phyloP scores from a whole-genome alignment of 2,888 invertebrate genomes.

The Dryobotodes eremita region DNA sequence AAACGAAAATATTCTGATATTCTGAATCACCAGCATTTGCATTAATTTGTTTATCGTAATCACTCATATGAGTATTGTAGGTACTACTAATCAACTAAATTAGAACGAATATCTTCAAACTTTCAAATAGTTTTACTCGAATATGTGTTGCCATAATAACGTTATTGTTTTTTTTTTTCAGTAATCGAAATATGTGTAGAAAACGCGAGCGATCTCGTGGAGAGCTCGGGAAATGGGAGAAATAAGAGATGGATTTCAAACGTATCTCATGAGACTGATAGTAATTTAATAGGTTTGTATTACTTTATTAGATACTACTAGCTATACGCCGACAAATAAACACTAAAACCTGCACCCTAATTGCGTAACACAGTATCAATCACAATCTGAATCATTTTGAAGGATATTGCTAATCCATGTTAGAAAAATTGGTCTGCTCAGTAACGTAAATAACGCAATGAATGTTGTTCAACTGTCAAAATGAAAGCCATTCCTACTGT shows the following conservation, averaged over 20 bases:
- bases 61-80: background rate
- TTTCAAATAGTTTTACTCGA: background rate
- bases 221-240: constrained; percentile 82
- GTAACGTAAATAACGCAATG: no score
- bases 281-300: constrained; percentile 80
- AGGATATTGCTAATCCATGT: no score
- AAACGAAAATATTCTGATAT: background rate
- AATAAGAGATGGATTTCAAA: constrained; percentile 79
- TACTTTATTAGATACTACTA: background rate
- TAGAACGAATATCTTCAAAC: background rate
- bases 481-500: no score
- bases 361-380: no score
- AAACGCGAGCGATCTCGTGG: constrained; percentile 77
- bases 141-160: background rate
- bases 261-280: constrained; percentile 80
- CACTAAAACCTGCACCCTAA: background rate
- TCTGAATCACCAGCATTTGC: background rate
- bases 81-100: constrained; percentile 8
- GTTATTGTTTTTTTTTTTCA: constrained; percentile 71
- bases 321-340: background rate
- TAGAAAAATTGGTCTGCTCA: no score
- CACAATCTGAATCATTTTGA: no score
- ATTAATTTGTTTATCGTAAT: background rate
- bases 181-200: constrained; percentile 86
- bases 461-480: no score